These are phyloP conservation scores for Pluvianellus socialis DNA, from an alignment of 2,113 vertebrate genomes.

Conservation along the genomic window DNA sequence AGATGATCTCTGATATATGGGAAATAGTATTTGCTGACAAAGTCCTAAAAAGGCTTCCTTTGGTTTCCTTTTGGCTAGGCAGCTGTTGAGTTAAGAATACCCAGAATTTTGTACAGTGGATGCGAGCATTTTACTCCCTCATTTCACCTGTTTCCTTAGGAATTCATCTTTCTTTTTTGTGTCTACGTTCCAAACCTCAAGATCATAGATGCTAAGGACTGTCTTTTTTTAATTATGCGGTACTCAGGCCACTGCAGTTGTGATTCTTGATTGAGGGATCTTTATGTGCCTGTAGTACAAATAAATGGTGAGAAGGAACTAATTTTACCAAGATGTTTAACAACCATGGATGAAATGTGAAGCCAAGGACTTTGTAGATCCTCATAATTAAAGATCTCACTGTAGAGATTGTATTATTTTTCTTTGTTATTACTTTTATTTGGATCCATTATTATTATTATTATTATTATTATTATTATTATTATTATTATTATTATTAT, in stretches of 20 bases:
- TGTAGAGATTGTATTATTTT: neutral
- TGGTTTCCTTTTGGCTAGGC: neutral
- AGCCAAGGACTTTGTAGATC: neutral
- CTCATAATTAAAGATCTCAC: neutral
- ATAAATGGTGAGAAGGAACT: neutral
- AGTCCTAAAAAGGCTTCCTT: neutral
- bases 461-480: neutral
- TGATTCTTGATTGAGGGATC: neutral
- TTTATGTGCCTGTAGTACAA: neutral
- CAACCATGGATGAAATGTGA: neutral
- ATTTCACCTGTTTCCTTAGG: neutral
- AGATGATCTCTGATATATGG: neutral
- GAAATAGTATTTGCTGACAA: neutral
- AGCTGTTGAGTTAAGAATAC: slow-evolving; percentile 7
- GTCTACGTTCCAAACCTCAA: neutral
- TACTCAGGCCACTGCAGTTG: neutral
- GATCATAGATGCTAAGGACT: neutral
- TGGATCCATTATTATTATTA: neutral
- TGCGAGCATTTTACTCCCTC: neutral
- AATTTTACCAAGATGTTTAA: neutral
- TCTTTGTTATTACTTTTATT: neutral
- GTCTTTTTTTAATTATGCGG: neutral
- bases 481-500: neutral
- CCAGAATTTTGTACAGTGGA: neutral
- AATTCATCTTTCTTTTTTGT: neutral